Evolutionary conservation across 2,113 vertebrate species (phyloP).

Genomic region (Sterrhoptilus dennistouni): DNA sequence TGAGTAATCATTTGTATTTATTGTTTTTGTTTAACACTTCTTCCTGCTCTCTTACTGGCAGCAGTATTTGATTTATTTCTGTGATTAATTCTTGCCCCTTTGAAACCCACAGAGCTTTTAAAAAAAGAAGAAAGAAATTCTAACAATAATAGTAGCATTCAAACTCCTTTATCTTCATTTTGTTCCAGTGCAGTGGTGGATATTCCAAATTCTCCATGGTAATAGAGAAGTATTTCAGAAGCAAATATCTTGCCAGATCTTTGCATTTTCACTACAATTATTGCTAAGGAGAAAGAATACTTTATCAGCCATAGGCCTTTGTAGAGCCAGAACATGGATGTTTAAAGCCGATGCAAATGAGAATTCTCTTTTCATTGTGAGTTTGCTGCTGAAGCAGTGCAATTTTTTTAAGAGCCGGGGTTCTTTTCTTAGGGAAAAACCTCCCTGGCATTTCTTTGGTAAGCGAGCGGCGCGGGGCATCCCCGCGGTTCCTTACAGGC

Average conservation of each 20-base stretch:
- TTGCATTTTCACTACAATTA: slow-evolving; percentile 61
- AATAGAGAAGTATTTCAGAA: slow-evolving; percentile 63
- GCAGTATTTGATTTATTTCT: slow-evolving; percentile 29
- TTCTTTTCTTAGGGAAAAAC: slow-evolving; percentile 50
- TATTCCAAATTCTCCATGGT: slow-evolving; percentile 67
- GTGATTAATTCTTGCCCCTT: slow-evolving; percentile 47
- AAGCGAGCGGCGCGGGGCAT: slow-evolving; percentile 35
- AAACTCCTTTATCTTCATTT: slow-evolving; percentile 63
- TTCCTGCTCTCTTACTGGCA: slow-evolving; percentile 3
- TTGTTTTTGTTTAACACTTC: not conserved
- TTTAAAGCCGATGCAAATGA: slow-evolving; percentile 69
- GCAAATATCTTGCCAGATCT: slow-evolving; percentile 54
- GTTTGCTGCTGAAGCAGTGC: slow-evolving; percentile 45
- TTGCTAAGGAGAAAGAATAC: slow-evolving; percentile 30
- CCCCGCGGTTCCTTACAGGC: slow-evolving; percentile 58
- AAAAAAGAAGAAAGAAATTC: slow-evolving; percentile 47
- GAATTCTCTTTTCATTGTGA: slow-evolving; percentile 42
- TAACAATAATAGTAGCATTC: slow-evolving; percentile 60
- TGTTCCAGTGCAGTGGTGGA: slow-evolving; percentile 56
- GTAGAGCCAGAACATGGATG: slow-evolving; percentile 19
- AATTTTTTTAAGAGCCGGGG: slow-evolving; percentile 62
- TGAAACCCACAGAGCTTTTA: slow-evolving; percentile 8
- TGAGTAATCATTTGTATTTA: not conserved
- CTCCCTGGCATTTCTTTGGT: slow-evolving; percentile 66
- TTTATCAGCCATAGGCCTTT: slow-evolving; percentile 62